A percentile compares a stretch with the other conserved stretches of the same genome.
Evolutionary conservation across 2,113 vertebrate genomes (phyloP).

Genomic region (Probosciger aterrimus): DNA sequence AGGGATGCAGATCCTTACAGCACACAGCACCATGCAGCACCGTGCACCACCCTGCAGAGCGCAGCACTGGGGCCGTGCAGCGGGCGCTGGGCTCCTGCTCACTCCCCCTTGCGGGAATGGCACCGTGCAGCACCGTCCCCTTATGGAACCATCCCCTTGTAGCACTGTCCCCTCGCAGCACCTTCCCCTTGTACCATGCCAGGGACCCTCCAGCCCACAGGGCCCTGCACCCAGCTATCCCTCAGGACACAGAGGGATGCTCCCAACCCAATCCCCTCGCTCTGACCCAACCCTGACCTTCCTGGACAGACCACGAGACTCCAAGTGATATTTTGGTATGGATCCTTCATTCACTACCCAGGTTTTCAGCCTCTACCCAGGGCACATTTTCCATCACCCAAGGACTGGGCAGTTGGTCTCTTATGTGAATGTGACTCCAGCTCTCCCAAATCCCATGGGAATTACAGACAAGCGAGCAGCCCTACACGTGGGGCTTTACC

Average conservation of each 20-base stretch:
- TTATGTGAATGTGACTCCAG: accelerated
- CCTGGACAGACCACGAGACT: accelerated
- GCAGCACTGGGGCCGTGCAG: not conserved
- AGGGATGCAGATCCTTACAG: accelerated
- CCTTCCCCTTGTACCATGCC: not conserved
- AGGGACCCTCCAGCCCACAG: accelerated
- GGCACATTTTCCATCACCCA: accelerated
- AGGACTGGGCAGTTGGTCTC: not conserved
- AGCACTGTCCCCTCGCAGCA: not conserved
- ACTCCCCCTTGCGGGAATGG: not conserved
- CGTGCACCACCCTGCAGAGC: accelerated
- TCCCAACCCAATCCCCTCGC: not conserved
- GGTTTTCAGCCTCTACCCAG: not conserved
- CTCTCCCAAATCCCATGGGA: not conserved
- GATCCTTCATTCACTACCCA: not conserved
- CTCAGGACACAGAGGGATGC: accelerated
- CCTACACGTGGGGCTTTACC: not conserved
- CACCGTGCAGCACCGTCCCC: not conserved
- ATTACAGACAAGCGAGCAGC: accelerated
- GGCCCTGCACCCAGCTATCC: not conserved
- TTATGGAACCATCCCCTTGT: not conserved
- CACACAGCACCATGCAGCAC: accelerated
- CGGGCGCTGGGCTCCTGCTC: not conserved
- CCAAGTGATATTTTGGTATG: not conserved
- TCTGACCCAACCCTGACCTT: not conserved